Base-by-base conservation (phyloP, 2,113 vertebrate genomes). In the Prionailurus bengalensis region DNA sequence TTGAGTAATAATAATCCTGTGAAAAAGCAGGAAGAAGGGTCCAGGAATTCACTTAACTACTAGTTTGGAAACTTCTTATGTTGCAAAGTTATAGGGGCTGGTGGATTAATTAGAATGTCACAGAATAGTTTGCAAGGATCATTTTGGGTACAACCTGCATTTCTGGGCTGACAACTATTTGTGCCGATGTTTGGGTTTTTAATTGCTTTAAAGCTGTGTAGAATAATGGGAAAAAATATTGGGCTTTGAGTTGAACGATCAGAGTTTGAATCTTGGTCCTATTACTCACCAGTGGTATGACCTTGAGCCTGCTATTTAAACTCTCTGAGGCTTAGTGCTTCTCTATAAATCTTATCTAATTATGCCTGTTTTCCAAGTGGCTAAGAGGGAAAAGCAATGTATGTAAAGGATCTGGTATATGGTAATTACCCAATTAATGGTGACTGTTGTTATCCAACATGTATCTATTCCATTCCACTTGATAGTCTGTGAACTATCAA, bases 41-140 rank as follows among this genome's bases (percentile, higher is more conserved):
- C 25, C 15, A 61, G 42, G 87, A 53, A 96, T 96, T 96, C 51
- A 68, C 19, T 94, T 92, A 93, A 45, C 29, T 93, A 80, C 33
- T 16, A 84, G 21, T 78, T 82, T 89, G 68, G 25, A 96, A 91
- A 73, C 21, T 61, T 92, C 58, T 89, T n/a, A 55, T 70, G 55
- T 86, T 88, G 21, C 17, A 91, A 86, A 89, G 51, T 95, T 89
- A 58, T 27, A 21, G 10, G 81, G 33, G 68, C 91, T 93, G 95
- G 94, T 71, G 68, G 73, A 89, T 91, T 95, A 82, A 93, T 96
- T 82, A 95, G 23, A 87, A 79, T 68, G 42, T 55, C 33, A 92
- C 31, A 39, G 80, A 93, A 55, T 25, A 73, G 27, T 82, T 82
- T 63, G 29, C 19, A 78, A 68, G 48, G 23, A 33, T 85, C 17